Evolutionary conservation across 2,888 invertebrate genomes (phyloP).

Genomic region (Rhagonycha lutea): DNA sequence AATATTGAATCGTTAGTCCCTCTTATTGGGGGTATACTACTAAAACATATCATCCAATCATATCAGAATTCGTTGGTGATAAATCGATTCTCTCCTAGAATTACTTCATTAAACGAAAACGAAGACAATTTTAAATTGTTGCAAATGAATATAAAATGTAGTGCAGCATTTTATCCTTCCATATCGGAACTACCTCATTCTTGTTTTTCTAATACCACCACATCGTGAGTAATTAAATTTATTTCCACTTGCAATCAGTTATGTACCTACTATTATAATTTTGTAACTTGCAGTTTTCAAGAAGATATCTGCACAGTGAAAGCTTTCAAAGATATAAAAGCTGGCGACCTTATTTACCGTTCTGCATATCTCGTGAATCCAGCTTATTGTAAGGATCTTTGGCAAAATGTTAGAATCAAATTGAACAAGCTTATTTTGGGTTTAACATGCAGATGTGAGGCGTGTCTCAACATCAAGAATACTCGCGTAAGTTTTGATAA

Average conservation of each 20-base stretch:
- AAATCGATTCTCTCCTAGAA: neutral
- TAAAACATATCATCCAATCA: neutral
- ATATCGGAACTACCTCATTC: neutral
- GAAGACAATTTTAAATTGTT: neutral
- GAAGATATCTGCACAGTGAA: neutral
- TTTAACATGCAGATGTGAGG: neutral
- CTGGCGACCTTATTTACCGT: neutral
- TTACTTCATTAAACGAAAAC: neutral
- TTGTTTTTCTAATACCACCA: neutral
- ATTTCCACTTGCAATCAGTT: too few species aligned
- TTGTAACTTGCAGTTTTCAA: neutral
- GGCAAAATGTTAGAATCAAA: too few species aligned
- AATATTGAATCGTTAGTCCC: neutral
- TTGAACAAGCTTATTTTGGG: too few species aligned
- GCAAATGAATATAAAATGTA: neutral
- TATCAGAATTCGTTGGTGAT: neutral
- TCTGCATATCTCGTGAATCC: neutral
- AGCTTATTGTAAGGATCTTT: neutral
- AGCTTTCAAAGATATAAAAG: neutral
- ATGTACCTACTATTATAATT: neutral
- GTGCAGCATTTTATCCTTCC: neutral
- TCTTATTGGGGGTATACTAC: neutral
- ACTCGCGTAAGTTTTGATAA: neutral
- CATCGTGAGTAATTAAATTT: neutral
- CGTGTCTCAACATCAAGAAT: neutral